These are phyloP conservation scores for Brevimyrus niger DNA, from an alignment of 2,113 vertebrate species.

Conservation along the genomic window DNA sequence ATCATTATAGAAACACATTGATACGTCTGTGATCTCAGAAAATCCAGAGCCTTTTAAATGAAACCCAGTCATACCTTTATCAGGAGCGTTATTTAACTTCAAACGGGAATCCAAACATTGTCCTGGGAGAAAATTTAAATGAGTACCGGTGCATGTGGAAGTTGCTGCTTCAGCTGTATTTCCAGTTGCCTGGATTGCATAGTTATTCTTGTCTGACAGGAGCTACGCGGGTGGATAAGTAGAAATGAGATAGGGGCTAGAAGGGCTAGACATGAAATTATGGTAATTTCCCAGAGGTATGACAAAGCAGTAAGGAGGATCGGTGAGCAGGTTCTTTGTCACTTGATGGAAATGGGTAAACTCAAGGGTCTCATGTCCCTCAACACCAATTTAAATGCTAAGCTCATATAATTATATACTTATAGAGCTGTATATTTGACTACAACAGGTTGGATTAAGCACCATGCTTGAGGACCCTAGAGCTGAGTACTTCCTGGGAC, in stretches of 20 bases:
- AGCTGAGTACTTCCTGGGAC: background rate
- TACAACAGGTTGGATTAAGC: background rate
- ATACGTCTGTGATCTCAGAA: background rate
- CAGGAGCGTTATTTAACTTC: background rate
- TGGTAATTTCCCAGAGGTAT: background rate
- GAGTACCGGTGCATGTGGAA: background rate
- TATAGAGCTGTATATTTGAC: background rate
- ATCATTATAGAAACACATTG: background rate
- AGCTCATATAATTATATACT: background rate
- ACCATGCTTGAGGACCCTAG: background rate
- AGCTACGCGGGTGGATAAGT: background rate
- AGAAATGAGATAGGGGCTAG: background rate
- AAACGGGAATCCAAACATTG: background rate
- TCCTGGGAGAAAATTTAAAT: background rate
- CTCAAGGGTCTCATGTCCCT: background rate
- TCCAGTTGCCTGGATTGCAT: background rate
- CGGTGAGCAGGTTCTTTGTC: background rate
- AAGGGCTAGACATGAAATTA: background rate
- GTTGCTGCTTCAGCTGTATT: background rate
- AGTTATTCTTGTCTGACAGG: conserved; percentile 14
- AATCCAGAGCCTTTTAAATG: background rate
- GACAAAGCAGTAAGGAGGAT: background rate
- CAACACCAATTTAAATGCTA: background rate
- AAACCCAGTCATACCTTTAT: background rate
- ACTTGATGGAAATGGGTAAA: background rate